Base-by-base conservation (phyloP, 2,113 vertebrate species). In the Anseranas semipalmata region DNA sequence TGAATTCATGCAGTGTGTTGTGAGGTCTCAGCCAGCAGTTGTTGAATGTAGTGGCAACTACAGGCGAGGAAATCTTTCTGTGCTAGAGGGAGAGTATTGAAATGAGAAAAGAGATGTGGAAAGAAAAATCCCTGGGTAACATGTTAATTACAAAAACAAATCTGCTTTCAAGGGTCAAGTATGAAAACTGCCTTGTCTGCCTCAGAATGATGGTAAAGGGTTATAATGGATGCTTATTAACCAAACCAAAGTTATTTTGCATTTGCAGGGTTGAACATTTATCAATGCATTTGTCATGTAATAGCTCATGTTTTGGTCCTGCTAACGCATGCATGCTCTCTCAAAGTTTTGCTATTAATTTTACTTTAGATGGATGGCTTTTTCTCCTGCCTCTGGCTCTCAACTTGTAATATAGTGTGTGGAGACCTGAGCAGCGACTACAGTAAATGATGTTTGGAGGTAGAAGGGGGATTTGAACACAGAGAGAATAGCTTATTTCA, bases 321-420 rank as follows among this genome's bases (percentile, higher is more conserved):
- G 89, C 50, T 96, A 95, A 83, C 17, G 8, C 50, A 70, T 65
- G 74, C 62, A 73, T 82, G 56, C 73, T 76, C 76, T 92, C 85
- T 81, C 58, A 46, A 87, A 91, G 89, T 93, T 97, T 95, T 80
- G 66, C 83, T 89, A 25, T 96, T 97, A 93, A 87, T 96, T 97
- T 97, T 97, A 84, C 53, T 96, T 91, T 30, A 96, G 62, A 93
- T 90, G 73, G 73, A 90, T 88, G 56, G 3, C 55, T 81, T 95
- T 84, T 93, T 55, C 73, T 96, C 60, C 89, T 83, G 87, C 67
- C 59, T 91, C 56, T 97, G 94, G 95, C 80, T 98, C 76, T 88
- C 4, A 18, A 60, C 56, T 91, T 93, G 25, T 96, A 78, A 90
- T 77, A 13, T 4, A 85, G 59, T 76, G n/a, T 50, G 19, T 46